phyloP scores from a whole-genome alignment of 30 jellyfish, hydroid and myxozoan species.

The Chrysaora quinquecirrha region DNA sequence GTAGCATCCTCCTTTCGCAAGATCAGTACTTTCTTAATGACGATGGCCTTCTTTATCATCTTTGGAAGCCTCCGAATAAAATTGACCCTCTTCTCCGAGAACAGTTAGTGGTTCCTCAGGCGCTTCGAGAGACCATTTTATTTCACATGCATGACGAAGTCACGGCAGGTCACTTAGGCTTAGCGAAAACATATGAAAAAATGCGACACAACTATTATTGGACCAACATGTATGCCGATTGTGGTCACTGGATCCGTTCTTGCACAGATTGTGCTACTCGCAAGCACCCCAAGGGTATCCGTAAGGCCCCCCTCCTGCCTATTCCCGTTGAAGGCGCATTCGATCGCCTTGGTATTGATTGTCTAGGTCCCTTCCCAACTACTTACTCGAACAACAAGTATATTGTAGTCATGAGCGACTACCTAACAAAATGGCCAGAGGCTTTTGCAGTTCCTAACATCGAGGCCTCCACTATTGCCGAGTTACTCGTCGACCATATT shows the following conservation, averaged over 20 bases:
- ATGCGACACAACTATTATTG: constrained; percentile 36
- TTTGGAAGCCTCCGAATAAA: constrained; percentile 19
- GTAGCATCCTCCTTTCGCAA: neutral
- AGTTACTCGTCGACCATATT: constrained; percentile 47
- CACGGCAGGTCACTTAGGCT: constrained; percentile 46
- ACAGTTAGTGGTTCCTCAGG: constrained; percentile 15
- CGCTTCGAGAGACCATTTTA: neutral
- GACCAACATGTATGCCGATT: constrained; percentile 44
- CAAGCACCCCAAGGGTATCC: constrained; percentile 38
- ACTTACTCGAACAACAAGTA: constrained; percentile 34
- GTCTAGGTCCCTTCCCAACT: constrained; percentile 57
- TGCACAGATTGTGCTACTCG: constrained; percentile 52
- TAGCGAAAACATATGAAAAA: constrained; percentile 50
- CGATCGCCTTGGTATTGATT: constrained; percentile 61
- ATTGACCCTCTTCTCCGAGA: neutral
- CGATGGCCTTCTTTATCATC: constrained; percentile 18
- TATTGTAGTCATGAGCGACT: constrained; percentile 50
- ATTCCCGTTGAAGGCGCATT: constrained; percentile 66
- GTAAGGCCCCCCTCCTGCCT: constrained; percentile 51
- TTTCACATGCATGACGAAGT: constrained; percentile 28
- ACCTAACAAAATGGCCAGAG: constrained; percentile 59
- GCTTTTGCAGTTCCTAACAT: constrained; percentile 34
- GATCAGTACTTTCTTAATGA: constrained; percentile 17
- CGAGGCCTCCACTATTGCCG: constrained; percentile 42
- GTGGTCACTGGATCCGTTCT: constrained; percentile 28